A percentile compares a stretch with the other conserved stretches of the same genome.
phyloP scores from a whole-genome alignment of 2,888 invertebrate genomes.

The Platypus cylindrus region DNA sequence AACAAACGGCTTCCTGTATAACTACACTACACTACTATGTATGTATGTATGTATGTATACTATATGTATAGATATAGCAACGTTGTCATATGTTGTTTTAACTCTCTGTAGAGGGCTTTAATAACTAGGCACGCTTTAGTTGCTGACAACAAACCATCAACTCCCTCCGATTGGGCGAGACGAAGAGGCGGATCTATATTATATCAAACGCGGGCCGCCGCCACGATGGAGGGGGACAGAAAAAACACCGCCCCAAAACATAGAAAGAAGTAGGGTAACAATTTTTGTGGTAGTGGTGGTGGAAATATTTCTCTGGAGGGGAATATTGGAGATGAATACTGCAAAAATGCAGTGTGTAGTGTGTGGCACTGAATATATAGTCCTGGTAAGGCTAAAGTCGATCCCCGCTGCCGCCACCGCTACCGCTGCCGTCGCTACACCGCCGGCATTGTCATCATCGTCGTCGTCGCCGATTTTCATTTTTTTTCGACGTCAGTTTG shows the following conservation, averaged over 20 bases:
- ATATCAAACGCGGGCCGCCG: slow-evolving; percentile 30
- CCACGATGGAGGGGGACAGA: slow-evolving; percentile 30
- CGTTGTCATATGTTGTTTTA: too few relatives aligned
- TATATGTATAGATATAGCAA: too few relatives aligned
- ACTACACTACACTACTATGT: too few relatives aligned
- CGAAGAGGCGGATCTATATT: slow-evolving; percentile 35
- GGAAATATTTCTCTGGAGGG: slow-evolving; percentile 23
- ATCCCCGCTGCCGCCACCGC: slow-evolving; percentile 11
- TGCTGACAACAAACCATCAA: too few relatives aligned
- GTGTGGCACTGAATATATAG: too few relatives aligned
- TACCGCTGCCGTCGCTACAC: slow-evolving; percentile 5
- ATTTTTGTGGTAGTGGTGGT: slow-evolving; percentile 38
- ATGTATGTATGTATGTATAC: too few relatives aligned
- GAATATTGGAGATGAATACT: slow-evolving; percentile 32
- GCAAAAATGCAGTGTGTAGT: slow-evolving; percentile 28
- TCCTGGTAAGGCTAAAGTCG: slow-evolving; percentile 12
- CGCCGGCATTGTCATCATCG: too few relatives aligned
- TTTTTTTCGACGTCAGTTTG: slow-evolving; percentile 32
- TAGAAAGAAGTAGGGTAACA: slow-evolving; percentile 36
- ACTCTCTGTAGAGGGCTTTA: too few relatives aligned
- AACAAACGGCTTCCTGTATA: too few relatives aligned
- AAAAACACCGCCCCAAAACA: slow-evolving; percentile 22
- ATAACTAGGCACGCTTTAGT: too few relatives aligned
- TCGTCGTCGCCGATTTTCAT: slow-evolving; percentile 16
- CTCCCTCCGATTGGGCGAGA: slow-evolving; percentile 35